phyloP scores from a whole-genome alignment of 1,140 invertebrate species.

The Hyphantria cunea region DNA sequence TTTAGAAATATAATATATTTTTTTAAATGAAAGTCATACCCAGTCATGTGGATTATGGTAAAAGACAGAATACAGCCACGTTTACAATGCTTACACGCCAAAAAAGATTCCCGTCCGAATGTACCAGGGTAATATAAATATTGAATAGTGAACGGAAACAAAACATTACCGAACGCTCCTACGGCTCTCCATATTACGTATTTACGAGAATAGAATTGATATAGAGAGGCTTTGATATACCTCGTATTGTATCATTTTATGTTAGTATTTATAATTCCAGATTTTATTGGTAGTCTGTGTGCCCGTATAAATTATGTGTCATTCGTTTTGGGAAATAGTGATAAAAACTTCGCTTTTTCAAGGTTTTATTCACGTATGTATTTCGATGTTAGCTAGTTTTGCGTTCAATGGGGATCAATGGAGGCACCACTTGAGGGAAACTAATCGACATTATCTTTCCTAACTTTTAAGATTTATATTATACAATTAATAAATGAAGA shows the following conservation, averaged over 20 bases:
- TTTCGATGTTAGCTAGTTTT: too few species aligned
- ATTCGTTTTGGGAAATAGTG: background rate
- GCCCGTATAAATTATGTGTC: background rate
- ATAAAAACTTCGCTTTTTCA: too few species aligned
- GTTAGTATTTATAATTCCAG: conserved; percentile 7
- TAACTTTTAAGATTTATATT: too few species aligned
- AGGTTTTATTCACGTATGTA: too few species aligned
- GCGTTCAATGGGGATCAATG: too few species aligned
- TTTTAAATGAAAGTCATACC: background rate
- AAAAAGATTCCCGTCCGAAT: conserved; percentile 22
- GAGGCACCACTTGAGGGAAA: too few species aligned
- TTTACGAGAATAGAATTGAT: conserved; percentile 25
- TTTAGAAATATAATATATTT: too few species aligned
- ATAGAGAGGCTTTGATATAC: conserved; percentile 16
- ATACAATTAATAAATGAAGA: too few species aligned
- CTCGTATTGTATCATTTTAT: conserved; percentile 6
- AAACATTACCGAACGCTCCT: conserved; percentile 20
- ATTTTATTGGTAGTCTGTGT: too few species aligned
- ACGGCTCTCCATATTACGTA: conserved; percentile 19
- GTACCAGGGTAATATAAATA: conserved; percentile 25
- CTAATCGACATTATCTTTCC: too few species aligned
- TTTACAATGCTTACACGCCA: conserved; percentile 24
- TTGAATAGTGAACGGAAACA: conserved; percentile 12
- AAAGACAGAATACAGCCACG: conserved; percentile 14
- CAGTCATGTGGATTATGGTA: background rate